Evolutionary conservation across 2,888 invertebrate species (phyloP), one percentile per base, ranked within the genome.

Genomic region (Drosophila diplacantha): DNA sequence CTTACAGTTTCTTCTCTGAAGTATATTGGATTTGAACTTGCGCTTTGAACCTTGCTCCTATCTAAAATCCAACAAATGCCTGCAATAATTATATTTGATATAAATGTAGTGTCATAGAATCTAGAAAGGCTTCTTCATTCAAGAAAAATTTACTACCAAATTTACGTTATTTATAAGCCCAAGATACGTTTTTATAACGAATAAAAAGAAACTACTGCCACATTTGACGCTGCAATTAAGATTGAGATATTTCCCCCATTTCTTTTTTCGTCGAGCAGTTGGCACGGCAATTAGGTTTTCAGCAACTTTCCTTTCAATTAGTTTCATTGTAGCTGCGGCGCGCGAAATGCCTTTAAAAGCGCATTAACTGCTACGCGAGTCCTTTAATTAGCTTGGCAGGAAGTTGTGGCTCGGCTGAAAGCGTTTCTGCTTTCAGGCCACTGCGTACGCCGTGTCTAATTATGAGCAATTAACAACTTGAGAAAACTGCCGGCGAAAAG

Each of bases 341-440:
- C 3, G 14, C 38, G 35, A 46, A 67, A 53, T 59, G 52, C 64
- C 51, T 67, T 66, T 58, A 49, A 67, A 61, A 67, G 61, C 55
- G 52, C 54, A 57, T 64, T 64, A 65, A 62, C 55, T 70, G 50
- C 50, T n/a, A 51, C 20, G 57, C 60, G 59, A 61, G 81, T 82
- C 75, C 75, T 79, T 78, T 81, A 83, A 83, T 80, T 83, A 81
- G 79, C 74, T 55, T 67, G 55, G 35, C 64, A 69, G 70, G 64
- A 79, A 67, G 72, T 67, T 58, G 61, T 51, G 55, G 59, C 46
- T 37, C 52, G 49, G 26, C 55, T 55, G 46, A 47, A 59, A 50
- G 57, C 70, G 46, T 61, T 68, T 44, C 53, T 43, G 38, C 49
- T 69, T 61, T 57, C 61, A 49, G 69, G 52, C 38, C 61, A 60